Conservation (phyloP, 2,888 invertebrate species). For the Pristionchus entomophagus region DNA sequence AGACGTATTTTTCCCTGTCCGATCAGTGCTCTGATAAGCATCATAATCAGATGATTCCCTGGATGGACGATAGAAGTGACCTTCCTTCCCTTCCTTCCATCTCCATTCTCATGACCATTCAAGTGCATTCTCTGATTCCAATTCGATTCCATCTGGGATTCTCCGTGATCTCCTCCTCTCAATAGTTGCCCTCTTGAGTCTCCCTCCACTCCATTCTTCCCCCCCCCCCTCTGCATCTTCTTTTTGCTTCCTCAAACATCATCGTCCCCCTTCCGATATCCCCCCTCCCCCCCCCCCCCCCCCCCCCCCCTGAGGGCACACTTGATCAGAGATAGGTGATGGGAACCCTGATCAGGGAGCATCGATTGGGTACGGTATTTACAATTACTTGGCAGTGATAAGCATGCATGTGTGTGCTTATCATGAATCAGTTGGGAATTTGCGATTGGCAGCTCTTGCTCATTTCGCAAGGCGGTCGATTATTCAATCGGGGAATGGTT, state of each 20-base stretch:
- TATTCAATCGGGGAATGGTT: constrained; percentile 4
- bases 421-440: constrained; percentile 30
- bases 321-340: too few species aligned
- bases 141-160: constrained; percentile 26
- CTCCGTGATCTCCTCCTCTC: constrained; percentile 6
- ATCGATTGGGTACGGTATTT: too few species aligned
- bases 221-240: not conserved
- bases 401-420: not conserved
- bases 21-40: too few species aligned
- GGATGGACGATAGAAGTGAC: not conserved
- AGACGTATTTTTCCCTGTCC: too few species aligned
- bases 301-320: constrained; percentile 25
- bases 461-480: not conserved
- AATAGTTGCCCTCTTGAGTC: constrained; percentile 39
- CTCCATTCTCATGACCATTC: not conserved
- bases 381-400: not conserved
- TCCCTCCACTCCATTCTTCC: not conserved
- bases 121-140: not conserved
- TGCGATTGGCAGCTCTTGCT: not conserved
- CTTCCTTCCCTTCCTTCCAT: not conserved
- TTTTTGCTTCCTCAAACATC: constrained; percentile 34
- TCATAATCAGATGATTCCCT: too few species aligned
- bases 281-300: too few species aligned
- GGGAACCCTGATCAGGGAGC: not conserved
- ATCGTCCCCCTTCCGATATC: constrained; percentile 16